These are phyloP conservation scores for Coelinius sp. DNA, from an alignment of 2,888 invertebrate genomes.

Conservation along the genomic window DNA sequence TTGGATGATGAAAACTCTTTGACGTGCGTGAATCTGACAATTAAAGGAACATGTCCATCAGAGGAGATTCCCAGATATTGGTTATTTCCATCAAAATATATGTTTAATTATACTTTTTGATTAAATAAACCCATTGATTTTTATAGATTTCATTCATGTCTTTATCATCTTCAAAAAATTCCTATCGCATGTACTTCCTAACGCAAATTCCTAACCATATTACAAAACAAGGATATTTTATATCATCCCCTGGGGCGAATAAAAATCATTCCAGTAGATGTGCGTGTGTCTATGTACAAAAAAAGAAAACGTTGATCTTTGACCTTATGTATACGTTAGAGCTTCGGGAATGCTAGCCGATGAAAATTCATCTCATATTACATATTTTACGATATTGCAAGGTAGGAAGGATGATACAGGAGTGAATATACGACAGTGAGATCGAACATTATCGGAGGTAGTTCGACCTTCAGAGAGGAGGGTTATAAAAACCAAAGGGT, in stretches of 20 bases:
- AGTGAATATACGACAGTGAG: constrained; percentile 15
- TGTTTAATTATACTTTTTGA: no score
- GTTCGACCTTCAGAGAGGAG: no score
- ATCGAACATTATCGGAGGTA: constrained; percentile 27
- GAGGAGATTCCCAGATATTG: neutral
- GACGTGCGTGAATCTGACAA: neutral
- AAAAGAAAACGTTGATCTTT: neutral
- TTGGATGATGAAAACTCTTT: neutral
- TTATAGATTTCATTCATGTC: neutral
- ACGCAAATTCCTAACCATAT: neutral
- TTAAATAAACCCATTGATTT: no score
- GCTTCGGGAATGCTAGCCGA: constrained; percentile 11
- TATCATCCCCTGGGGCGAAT: neutral
- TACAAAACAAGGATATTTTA: constrained; percentile 3
- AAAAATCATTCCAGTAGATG: constrained; percentile 13
- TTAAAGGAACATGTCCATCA: neutral
- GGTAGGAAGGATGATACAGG: constrained; percentile 21
- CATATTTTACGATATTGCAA: constrained; percentile 44
- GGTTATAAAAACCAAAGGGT: constrained; percentile 6
- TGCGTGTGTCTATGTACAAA: neutral
- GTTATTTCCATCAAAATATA: no score
- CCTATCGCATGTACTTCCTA: neutral
- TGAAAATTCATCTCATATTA: constrained; percentile 40
- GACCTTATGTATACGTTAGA: neutral
- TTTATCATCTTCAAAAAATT: neutral